phyloP scores from a whole-genome alignment of 35 echinoderm and acorn worm genomes.

The Holothuria glaberrima region DNA sequence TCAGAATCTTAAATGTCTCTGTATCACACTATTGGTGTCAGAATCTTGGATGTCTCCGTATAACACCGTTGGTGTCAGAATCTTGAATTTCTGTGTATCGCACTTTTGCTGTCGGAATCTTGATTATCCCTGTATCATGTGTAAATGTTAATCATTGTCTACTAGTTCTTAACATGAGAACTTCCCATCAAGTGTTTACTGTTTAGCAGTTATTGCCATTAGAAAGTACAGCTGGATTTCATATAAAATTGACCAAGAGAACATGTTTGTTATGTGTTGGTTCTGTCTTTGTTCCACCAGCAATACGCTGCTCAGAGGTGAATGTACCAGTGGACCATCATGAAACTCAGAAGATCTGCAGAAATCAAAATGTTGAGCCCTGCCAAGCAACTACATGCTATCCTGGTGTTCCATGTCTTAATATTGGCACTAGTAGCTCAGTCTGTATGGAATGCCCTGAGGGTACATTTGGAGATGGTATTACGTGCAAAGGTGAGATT shows the following conservation, averaged over 20 bases:
- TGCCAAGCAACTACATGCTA: slow-evolving; percentile 60
- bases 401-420: slow-evolving; percentile 62
- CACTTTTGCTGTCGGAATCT: too few relatives aligned
- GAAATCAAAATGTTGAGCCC: slow-evolving; percentile 40
- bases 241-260: neutral
- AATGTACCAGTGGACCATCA: neutral
- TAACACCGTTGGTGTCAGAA: too few relatives aligned
- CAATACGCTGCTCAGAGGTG: slow-evolving; percentile 72
- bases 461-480: slow-evolving; percentile 75
- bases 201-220: neutral
- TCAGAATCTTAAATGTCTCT: too few relatives aligned
- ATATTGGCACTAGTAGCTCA: slow-evolving; percentile 50
- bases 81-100: too few relatives aligned
- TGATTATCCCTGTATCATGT: too few relatives aligned
- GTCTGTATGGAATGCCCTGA: slow-evolving; percentile 88
- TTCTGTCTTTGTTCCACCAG: slow-evolving; percentile 17
- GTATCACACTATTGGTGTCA: too few relatives aligned
- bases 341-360: slow-evolving; percentile 70
- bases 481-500: slow-evolving; percentile 75
- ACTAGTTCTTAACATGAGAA: too few relatives aligned
- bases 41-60: too few relatives aligned
- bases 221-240: too few relatives aligned
- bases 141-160: too few relatives aligned
- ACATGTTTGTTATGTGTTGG: too few relatives aligned
- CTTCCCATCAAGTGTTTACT: neutral